Percentiles rank a stretch among this genome's conserved stretches.
Conservation (phyloP, 2,113 vertebrate species). For the Neogobius melanostomus region DNA sequence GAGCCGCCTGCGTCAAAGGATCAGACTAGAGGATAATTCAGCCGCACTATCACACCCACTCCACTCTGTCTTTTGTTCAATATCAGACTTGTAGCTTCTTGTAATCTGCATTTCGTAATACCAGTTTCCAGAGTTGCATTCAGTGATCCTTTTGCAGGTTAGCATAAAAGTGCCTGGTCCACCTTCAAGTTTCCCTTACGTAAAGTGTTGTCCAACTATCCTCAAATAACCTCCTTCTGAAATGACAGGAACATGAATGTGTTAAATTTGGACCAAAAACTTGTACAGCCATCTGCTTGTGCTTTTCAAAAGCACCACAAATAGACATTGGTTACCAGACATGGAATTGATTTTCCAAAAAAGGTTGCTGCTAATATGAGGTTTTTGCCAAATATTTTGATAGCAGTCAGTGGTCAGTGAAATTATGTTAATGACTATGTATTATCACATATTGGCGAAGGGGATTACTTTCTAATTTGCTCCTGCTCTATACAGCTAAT, state of each 20-base stretch:
- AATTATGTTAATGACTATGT: no score
- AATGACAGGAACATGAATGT: neutral
- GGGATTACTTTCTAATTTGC: no score
- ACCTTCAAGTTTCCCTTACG: neutral
- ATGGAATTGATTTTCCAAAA: no score
- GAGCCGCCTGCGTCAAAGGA: conserved; percentile 74
- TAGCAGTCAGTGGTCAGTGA: no score
- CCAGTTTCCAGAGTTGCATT: neutral
- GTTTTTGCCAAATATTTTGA: no score
- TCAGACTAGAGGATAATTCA: conserved; percentile 65
- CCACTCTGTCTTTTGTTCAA: conserved; percentile 11
- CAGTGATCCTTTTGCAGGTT: neutral
- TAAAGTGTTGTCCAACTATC: neutral
- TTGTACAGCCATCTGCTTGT: neutral
- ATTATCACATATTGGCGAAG: no score
- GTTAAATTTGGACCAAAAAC: neutral
- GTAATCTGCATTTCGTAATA: neutral
- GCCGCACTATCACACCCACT: conserved; percentile 29
- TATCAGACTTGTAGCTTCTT: conserved; percentile 21
- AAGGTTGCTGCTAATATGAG: no score
- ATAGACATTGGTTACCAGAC: no score
- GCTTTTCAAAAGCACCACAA: neutral
- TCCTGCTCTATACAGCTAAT: no score
- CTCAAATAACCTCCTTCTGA: neutral
- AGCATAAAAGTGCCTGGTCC: no score